phyloP scores from a whole-genome alignment of 2,888 invertebrate genomes.

The Panopea generosa region DNA sequence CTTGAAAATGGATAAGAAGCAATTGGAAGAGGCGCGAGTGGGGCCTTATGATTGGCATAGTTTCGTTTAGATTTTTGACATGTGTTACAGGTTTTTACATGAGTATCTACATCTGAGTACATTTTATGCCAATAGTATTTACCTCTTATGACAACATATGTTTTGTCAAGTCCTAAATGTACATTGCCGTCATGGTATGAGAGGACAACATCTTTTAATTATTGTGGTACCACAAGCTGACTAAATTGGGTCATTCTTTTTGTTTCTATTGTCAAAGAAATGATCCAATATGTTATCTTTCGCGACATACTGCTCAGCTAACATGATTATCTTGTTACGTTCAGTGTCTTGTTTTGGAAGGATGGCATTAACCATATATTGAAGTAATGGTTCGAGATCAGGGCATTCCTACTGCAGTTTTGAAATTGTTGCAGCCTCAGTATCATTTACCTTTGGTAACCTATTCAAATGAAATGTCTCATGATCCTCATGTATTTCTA shows the following conservation, averaged over 20 bases:
- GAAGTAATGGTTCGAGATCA: constrained; percentile 17
- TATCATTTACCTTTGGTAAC: no score
- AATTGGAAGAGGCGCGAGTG: not conserved
- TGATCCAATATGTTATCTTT: constrained; percentile 35
- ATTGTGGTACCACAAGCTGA: constrained; percentile 48
- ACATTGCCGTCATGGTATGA: constrained; percentile 54
- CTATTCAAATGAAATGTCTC: no score
- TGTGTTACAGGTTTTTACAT: constrained; percentile 35
- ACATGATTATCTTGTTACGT: not conserved
- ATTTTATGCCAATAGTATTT: constrained; percentile 62
- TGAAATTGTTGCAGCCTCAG: not conserved
- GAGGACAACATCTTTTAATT: constrained; percentile 35
- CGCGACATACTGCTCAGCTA: constrained; percentile 25
- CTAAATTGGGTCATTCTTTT: constrained; percentile 11
- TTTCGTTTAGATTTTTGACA: constrained; percentile 49
- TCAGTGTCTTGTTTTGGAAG: not conserved
- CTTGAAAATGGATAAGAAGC: constrained; percentile 32
- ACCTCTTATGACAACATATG: constrained; percentile 33
- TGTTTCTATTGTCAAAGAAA: constrained; percentile 31
- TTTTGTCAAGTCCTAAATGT: constrained; percentile 49
- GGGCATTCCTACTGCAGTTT: constrained; percentile 36
- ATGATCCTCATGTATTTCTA: no score
- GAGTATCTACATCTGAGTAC: constrained; percentile 42
- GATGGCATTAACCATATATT: constrained; percentile 20
- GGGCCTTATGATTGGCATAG: constrained; percentile 28